Percentiles rank a stretch among this genome's conserved stretches.
Evolutionary conservation across 2,113 vertebrate species (phyloP).

Genomic region (Lampris megalopsis): DNA sequence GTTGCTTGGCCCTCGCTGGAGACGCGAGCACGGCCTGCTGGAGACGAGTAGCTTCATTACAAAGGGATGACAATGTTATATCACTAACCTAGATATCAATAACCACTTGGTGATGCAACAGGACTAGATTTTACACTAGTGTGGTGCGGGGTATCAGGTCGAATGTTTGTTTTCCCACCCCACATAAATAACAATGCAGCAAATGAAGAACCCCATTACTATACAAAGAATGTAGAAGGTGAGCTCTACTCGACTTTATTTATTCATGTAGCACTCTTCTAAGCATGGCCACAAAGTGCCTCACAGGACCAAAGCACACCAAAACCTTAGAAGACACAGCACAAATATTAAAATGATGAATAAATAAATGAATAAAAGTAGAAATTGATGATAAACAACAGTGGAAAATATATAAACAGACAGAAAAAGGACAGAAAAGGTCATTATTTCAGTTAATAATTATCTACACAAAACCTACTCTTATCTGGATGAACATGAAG

Average conservation of each 20-base stretch:
- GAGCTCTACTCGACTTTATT: not conserved
- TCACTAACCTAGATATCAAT: conserved; percentile 51
- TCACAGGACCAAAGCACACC: not conserved
- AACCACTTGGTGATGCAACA: conserved; percentile 40
- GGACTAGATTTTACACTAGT: conserved; percentile 16
- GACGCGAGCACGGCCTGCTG: conserved; percentile 6
- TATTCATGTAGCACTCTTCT: not conserved
- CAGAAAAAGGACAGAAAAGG: too few species aligned
- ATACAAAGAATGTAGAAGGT: too few species aligned
- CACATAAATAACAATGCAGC: too few species aligned
- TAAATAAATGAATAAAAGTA: too few species aligned
- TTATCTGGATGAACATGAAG: too few species aligned
- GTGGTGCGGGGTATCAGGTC: conserved; percentile 1
- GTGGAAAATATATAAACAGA: not conserved
- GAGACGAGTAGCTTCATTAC: conserved; percentile 16
- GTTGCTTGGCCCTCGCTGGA: not conserved
- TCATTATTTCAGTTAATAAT: too few species aligned
- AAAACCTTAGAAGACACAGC: too few species aligned
- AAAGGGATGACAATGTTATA: conserved; percentile 38
- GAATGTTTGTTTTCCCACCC: not conserved
- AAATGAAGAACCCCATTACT: too few species aligned
- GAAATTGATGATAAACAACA: not conserved
- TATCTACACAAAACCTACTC: too few species aligned
- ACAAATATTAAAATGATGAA: too few species aligned
- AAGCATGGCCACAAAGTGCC: not conserved